Percentiles rank a stretch among this genome's conserved stretches.
These are phyloP conservation scores for Ommatoiulus sabulosus DNA, from an alignment of 2,888 invertebrate genomes.

Conservation along the genomic window DNA sequence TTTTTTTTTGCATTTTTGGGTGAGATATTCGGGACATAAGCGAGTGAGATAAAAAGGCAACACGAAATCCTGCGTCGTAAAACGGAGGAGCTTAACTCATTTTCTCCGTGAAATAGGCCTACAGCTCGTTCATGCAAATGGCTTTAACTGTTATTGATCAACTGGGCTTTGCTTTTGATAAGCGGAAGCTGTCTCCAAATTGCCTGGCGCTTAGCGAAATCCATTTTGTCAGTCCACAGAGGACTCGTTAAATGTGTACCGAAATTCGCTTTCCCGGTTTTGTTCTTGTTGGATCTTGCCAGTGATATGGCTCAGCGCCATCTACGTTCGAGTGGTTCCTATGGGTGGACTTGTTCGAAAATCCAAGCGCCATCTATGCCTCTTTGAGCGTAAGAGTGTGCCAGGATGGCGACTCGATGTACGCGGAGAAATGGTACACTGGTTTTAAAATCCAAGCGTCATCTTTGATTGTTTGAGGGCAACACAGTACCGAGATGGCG, in stretches of 20 bases:
- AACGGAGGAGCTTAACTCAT: not conserved
- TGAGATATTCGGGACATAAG: not conserved
- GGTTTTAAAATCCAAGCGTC: no score
- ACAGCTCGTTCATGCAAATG: not conserved
- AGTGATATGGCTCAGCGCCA: no score
- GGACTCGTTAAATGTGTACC: not conserved
- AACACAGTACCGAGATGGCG: no score
- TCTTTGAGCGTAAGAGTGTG: no score
- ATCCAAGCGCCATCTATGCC: no score
- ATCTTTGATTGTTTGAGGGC: no score
- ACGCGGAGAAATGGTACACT: no score
- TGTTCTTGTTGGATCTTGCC: not conserved
- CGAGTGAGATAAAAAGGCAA: not conserved
- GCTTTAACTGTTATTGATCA: not conserved
- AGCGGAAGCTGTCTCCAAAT: not conserved
- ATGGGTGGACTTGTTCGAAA: no score
- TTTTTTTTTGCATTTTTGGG: not conserved
- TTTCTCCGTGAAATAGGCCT: not conserved
- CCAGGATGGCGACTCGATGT: no score
- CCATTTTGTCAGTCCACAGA: not conserved
- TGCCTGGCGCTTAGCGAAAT: slow-evolving; percentile 16
- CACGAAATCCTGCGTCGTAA: not conserved
- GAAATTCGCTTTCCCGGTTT: not conserved
- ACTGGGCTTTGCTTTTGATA: not conserved
- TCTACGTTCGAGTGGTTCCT: no score